Base-by-base conservation (phyloP, 2,797 vertebrate species). In the Meda fulgida region DNA sequence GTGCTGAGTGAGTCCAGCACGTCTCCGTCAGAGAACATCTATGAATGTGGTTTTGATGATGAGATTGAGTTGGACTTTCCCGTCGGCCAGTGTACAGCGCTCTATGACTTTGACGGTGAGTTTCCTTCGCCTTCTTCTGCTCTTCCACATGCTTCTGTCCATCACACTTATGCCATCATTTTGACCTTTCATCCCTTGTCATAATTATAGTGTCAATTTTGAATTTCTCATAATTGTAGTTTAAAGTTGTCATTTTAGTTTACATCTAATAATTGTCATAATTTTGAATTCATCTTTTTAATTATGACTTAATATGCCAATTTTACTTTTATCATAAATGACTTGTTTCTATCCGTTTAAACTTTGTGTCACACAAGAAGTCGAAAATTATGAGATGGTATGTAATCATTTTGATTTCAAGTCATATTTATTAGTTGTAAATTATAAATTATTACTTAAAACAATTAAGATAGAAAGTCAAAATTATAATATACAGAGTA, bases 31-130 rank as follows among this genome's bases (percentile, higher is more conserved):
- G 10, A 89, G 4, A 91, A 92, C 86, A 92, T 96, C 89, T 96
- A 96, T 79, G 43, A 83, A 5, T 86, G 94, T 0, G 95, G 96
- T 19, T 97, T 97, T 6, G 96, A 97, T 9, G 95, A 96, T 4
- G 96, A 97, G 58, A 97, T 97, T 70, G 94, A 96, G 0, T 91
- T 93, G n/a, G 96, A 96, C 0, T 40, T 93, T 0, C 95, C 96
- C 4, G 88, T 96, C 0, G 96, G 95, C 83, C 95, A 94, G 84
- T 97, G 96, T 79, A 91, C 91, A 0, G 96, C 96, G 11, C 93
- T 97, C 9, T 97, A 97, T 90, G 94, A 93, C 70, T 97, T 97
- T 69, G 92, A 96, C 89, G 96, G 97, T 97, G 90, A 66, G 78
- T 55, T 53, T 19, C 29, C 3, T 53, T 7, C 19, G 6, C 18